Base-by-base conservation (phyloP, 2,888 invertebrate genomes). In the Aphelenchoides bicaudatus region DNA sequence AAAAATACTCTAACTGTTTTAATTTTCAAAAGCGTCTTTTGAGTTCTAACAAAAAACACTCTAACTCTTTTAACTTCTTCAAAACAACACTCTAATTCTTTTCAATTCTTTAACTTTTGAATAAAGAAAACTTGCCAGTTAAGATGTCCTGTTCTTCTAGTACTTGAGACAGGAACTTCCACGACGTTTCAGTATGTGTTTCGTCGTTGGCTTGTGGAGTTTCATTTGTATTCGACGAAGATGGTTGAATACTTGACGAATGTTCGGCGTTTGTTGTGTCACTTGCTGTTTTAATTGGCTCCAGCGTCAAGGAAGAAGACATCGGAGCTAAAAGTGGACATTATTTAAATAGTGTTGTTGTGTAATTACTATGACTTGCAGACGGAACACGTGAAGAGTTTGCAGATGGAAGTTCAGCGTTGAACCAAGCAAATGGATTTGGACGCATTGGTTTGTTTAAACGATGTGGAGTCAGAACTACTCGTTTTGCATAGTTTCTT, bases 131-230 rank as follows among this genome's bases (percentile, higher is more conserved):
- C 10, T 10, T 39, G 38, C 39, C 49, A 8, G 39, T 62, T 13
- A 62, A 39, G 21, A 62, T 59, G 48, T 62, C 62, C 19, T 38
- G 34, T 29, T 62, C 62, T 50, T 62, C 62, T 23, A 62, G 31
- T 25, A 62, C 58, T 29, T 62, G 62, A 3, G 62, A 39, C 27
- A 34, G 43, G 43, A 21, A 43, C 23, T 43, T 43, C 43, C 43
- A 43, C 10, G 16, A 21, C 6, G 43, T 43, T n/a, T 19, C 16
- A 10, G 10, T n/a, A 10, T 34, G 34, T 10, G 10, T n/a, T 10
- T 34, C 34, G 34, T n/a, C 34, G 16, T 43, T 8, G 16, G n/a
- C 6, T 10, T 10, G 25, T 10, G 23, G 10, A 8, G 10, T 25
- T 8, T 8, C 43, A 43, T 43, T 43, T 43, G 16, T 25, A n/a